Base-by-base conservation (phyloP, 2,797 vertebrate genomes). In the Kryptopterus vitreolus region DNA sequence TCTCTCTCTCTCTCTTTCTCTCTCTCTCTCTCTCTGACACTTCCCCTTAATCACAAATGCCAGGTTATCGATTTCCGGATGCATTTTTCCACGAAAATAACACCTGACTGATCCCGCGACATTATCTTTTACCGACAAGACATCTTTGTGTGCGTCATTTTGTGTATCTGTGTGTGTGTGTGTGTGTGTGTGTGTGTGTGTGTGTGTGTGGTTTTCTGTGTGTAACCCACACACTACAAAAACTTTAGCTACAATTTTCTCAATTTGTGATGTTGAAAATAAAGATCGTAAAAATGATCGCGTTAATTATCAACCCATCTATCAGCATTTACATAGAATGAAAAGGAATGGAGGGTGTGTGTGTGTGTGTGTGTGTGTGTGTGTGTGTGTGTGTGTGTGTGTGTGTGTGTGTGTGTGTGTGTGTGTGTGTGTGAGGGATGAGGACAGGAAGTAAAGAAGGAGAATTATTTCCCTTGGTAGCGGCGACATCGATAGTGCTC, bases 1-100 rank as follows among this genome's bases (percentile, higher is more conserved):
- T 75, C 55, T 81, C 90, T 87, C 85, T 89, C 85, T 88, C 88
- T 86, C 88, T 88, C 88, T 86, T 88, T 89, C 82, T 77, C 80
- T 46, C 33, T 24, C n/a, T 46, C 38, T n/a, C 35, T 46, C 63
- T 68, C n/a, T 68, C n/a, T 48, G n/a, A 26, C 65, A 84, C 82
- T 86, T 87, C 76, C 55, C 84, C 84, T 90, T 87, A 89, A 85
- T 90, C 84, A 87, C 81, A 55, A 52, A 58, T 48, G 13, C 26
- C 48, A 52, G 26, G 74, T 76, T 83, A 87, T 87, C 70, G 83
- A 86, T 85, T 86, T 83, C 81, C 63, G 68, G 65, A 70, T 22
- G 65, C 57, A 58, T 78, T 87, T 88, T 85, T 65, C 78, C 78
- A n/a, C n/a, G 76, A 84, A 86, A 85, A 88, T 77, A 71, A 82